These are phyloP conservation scores for Oscheius myriophilus DNA, from an alignment of 2,888 invertebrate genomes.

Conservation along the genomic window DNA sequence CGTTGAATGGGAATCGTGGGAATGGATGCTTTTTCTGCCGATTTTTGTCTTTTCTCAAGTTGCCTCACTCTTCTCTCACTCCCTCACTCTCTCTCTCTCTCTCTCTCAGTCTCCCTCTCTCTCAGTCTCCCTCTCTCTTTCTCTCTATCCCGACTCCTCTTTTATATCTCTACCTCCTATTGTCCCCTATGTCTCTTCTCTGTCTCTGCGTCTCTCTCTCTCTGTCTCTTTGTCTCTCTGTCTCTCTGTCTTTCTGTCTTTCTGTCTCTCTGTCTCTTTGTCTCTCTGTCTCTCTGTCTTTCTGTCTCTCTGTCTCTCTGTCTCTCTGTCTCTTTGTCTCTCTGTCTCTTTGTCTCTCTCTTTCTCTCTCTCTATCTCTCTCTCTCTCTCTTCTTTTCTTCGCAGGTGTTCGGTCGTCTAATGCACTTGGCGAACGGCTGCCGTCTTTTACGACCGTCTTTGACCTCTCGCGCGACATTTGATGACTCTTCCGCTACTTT, in stretches of 20 bases:
- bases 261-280: conserved; percentile 2
- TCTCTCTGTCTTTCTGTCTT: conserved; percentile 6
- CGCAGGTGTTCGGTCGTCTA: no score
- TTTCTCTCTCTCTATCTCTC: conserved; percentile 1
- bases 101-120: no score
- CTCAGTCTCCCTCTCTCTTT: not conserved
- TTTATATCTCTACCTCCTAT: not conserved
- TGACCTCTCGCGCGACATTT: no score
- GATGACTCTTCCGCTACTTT: not conserved
- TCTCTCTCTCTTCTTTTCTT: not conserved
- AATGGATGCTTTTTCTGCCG: no score
- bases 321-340: not conserved
- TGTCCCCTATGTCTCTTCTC: not conserved
- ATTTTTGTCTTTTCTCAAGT: no score
- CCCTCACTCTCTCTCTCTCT: no score
- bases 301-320: no score
- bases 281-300: conserved; percentile 13
- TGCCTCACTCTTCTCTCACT: no score
- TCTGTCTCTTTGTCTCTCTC: conserved; percentile 6
- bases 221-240: conserved; percentile 2
- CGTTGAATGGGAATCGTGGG: no score
- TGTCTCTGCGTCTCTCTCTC: conserved; percentile 2
- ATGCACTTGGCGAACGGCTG: no score
- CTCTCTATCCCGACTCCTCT: not conserved
- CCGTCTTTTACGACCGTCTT: no score